Percentiles rank a stretch among this genome's conserved stretches.
Conservation (phyloP, 2,888 invertebrate genomes). For the Epiperipatus broadwayi region DNA sequence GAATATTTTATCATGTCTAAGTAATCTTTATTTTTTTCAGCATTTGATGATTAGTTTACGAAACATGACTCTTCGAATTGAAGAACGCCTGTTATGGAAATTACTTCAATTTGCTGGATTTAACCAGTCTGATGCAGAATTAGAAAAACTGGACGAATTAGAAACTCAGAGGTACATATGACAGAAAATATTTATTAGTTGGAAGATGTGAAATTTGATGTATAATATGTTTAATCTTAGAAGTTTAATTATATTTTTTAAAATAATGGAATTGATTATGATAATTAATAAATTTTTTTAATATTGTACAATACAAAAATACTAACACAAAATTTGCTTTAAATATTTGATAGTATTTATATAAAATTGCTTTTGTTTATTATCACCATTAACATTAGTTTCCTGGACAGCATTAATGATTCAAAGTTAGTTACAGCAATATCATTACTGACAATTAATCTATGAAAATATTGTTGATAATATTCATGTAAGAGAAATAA, state of each 20-base stretch:
- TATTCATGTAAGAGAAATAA: too few relatives aligned
- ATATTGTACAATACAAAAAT: too few relatives aligned
- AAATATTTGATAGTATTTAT: too few relatives aligned
- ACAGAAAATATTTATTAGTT: slow-evolving; percentile 10
- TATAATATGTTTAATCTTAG: neutral
- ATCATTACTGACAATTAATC: too few relatives aligned
- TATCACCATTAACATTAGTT: too few relatives aligned
- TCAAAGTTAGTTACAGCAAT: too few relatives aligned
- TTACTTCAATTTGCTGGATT: slow-evolving; percentile 35
- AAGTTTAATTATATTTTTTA: too few relatives aligned
- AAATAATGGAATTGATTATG: slow-evolving; percentile 11
- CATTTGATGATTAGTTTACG: slow-evolving; percentile 60
- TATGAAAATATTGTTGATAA: too few relatives aligned
- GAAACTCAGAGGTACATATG: slow-evolving; percentile 41
- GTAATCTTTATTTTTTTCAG: slow-evolving; percentile 26
- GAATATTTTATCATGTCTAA: slow-evolving; percentile 14
- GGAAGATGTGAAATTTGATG: slow-evolving; percentile 4
- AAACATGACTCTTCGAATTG: slow-evolving; percentile 63
- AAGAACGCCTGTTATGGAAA: slow-evolving; percentile 61
- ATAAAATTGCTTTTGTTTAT: too few relatives aligned
- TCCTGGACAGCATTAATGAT: too few relatives aligned
- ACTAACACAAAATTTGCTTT: too few relatives aligned
- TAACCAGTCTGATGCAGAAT: slow-evolving; percentile 32
- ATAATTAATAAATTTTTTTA: slow-evolving; percentile 1
- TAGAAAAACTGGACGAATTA: slow-evolving; percentile 44